Evolutionary conservation across 2,113 vertebrate genomes (phyloP).

Genomic region (Gobio gobio): DNA sequence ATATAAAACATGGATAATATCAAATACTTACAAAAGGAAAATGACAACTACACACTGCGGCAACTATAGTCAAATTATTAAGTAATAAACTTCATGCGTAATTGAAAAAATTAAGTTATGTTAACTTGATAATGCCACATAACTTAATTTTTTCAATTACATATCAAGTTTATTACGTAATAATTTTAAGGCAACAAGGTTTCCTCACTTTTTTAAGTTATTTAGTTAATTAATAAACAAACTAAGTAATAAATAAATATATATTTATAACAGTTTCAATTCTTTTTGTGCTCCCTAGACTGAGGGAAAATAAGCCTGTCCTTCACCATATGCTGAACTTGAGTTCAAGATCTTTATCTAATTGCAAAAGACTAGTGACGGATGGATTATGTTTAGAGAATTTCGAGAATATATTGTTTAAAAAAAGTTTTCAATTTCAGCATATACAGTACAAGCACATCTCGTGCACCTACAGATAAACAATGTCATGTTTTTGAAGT

Average conservation of each 20-base stretch:
- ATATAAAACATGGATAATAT: too few species aligned
- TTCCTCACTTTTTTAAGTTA: background rate
- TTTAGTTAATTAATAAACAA: background rate
- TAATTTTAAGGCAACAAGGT: too few species aligned
- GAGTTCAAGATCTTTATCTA: background rate
- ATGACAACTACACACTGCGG: too few species aligned
- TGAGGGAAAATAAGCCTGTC: background rate
- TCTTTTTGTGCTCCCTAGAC: background rate
- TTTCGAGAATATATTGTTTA: background rate
- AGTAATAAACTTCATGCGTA: too few species aligned
- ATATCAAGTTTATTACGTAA: too few species aligned
- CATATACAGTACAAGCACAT: background rate
- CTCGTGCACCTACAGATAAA: background rate
- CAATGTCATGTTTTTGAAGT: background rate
- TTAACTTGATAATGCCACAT: too few species aligned
- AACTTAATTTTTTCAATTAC: too few species aligned
- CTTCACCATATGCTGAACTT: background rate
- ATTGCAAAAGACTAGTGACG: background rate
- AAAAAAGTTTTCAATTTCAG: background rate
- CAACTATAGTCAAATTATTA: too few species aligned
- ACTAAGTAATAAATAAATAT: background rate
- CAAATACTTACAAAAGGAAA: too few species aligned
- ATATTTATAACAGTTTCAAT: background rate
- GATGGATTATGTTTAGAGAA: too few species aligned
- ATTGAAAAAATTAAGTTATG: too few species aligned